Percentiles rank a stretch among this genome's conserved stretches.
phyloP scores from a whole-genome alignment of 2,888 invertebrate genomes.

The Pristionchus arcanus region DNA sequence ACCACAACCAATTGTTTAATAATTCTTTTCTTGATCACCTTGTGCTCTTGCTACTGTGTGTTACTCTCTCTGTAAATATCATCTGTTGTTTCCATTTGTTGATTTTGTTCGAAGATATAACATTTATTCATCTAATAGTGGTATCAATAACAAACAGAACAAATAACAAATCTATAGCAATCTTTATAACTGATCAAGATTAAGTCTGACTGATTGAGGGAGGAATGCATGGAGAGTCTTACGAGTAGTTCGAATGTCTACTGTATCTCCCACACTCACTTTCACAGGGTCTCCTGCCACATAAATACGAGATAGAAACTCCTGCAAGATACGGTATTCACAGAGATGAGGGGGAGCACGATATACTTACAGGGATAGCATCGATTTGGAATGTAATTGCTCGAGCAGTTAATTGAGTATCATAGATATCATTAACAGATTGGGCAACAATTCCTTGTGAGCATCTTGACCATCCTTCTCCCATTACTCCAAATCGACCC shows the following conservation, averaged over 20 bases:
- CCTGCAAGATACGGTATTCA: conserved; percentile 52
- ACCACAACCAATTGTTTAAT: background rate
- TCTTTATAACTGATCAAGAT: conserved; percentile 47
- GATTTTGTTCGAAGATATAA: background rate
- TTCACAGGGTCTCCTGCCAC: conserved; percentile 55
- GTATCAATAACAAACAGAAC: conserved; percentile 35
- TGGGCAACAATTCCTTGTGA: conserved; percentile 20
- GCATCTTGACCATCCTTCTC: conserved; percentile 55
- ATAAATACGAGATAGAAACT: conserved; percentile 59
- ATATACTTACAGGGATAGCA: conserved; percentile 59
- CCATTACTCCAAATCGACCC: conserved; percentile 55
- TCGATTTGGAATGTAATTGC: conserved; percentile 59
- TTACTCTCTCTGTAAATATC: conserved; percentile 9
- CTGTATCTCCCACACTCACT: conserved; percentile 49
- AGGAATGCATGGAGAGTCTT: conserved; percentile 57
- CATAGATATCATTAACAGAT: conserved; percentile 59
- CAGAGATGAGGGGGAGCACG: background rate
- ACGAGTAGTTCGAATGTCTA: conserved; percentile 55
- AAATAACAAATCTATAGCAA: conserved; percentile 27
- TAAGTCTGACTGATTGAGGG: conserved; percentile 53
- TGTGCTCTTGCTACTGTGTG: background rate
- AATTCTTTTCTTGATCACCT: background rate
- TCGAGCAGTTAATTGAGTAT: conserved; percentile 60
- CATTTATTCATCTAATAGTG: conserved; percentile 4
- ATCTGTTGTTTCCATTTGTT: background rate